Evolutionary conservation across 1,140 invertebrate species (phyloP), one percentile per base, ranked within the genome.

Genomic region (Bombus breviceps): DNA sequence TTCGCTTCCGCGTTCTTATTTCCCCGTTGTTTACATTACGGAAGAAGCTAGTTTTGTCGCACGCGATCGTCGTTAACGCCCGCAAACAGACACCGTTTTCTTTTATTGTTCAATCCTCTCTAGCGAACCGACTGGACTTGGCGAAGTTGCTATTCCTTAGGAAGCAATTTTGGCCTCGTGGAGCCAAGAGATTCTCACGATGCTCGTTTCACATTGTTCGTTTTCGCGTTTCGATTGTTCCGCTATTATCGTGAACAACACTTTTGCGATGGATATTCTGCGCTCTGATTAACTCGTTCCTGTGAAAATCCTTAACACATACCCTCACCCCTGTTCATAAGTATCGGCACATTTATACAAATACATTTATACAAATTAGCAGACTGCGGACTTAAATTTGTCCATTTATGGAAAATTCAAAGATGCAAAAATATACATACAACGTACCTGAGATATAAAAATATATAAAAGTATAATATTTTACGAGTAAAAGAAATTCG

Each of bases 41-140:
- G 32, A 57, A 59, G 41, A 62, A 76, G 69, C 34, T 76, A 28
- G 59, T 76, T 66, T 43, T 15, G n/a, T 41, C 32, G 72, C 71
- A 82, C 71, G 53, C 81, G 81, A 73, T 62, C 39, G 39, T 64
- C 74, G n/a, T 72, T 77, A 75, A 75, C 69, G 28, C 57, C 6
- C 18, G n/a, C 72, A 64, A 59, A 69, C 28, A 22, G 22, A n/a
- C 37, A 81, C 41, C 79, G 79, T 57, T 73, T 81, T 37, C 68
- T 53, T 81, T 81, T 73, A 53, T 62, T 9, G 62, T 53, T 39
- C 39, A 34, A 78, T 32, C 41, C 41, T 47, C 6, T 37, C 43
- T 25, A 62, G 12, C 13, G 25, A 59, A 6, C 13, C 28, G 5
- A 25, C 22, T 39, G 3, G 10, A 22, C 6, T 53, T 53, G 18